Evolutionary conservation across 2,113 vertebrate genomes (phyloP), one percentile per base, ranked within the genome.

Genomic region (Phoenicopterus ruber): DNA sequence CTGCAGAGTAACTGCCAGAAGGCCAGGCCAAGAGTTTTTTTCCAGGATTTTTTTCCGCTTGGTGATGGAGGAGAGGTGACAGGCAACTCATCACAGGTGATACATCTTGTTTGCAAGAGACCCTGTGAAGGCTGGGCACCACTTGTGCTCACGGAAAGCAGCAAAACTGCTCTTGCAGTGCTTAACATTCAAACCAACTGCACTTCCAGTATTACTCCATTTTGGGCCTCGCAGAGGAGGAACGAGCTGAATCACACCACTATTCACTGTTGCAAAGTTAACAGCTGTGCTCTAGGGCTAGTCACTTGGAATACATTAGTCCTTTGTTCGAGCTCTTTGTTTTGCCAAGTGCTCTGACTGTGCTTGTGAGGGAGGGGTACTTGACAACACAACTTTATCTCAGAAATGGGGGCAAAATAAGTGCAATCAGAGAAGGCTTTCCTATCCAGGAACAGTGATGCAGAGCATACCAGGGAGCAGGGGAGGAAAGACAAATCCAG

Each of bases 291-390:
- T 94, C 83, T 97, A 13, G 57, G 66, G 82, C 88, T 13, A 67
- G 26, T 92, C 91, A 83, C 86, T 94, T 82, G 7, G 86, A 80
- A 96, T 17, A 84, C 52, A 97, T 29, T 28, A 40, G 69, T 10
- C 81, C 90, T 97, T 97, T 96, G 96, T 97, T 95, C 70, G 1
- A 40, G 8, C 58, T 49, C 70, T 96, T 95, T 95, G 93, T 96
- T 97, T 96, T 90, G 79, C 95, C 84, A 86, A 97, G 92, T 94
- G 96, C 88, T 90, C 77, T 58, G 84, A 32, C 74, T 42, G 52
- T 2, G 10, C 69, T 69, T 67, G 72, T 21, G 69, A 80, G 88
- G 93, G 83, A 79, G 46, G 42, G n/a, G 17, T 62, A 92, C 95
- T 96, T 49, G 58, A 86, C 61, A 93, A 89, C 77, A 69, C 89